Base-by-base conservation (phyloP, 2,888 invertebrate genomes). In the Aporophyla nigra region DNA sequence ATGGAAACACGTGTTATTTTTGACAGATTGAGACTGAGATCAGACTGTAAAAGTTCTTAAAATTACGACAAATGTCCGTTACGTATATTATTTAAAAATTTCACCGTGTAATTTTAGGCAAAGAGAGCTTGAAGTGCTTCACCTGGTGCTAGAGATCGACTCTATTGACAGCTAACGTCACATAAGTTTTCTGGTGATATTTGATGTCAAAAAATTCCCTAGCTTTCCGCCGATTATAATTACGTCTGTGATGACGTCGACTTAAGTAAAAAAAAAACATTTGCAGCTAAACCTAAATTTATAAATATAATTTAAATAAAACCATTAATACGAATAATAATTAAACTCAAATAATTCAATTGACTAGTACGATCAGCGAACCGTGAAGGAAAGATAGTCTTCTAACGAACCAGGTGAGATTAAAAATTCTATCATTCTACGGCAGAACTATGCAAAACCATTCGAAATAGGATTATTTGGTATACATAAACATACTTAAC, bases 351-450 rank as follows among this genome's bases (percentile, higher is more conserved):
- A 46, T 33, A 80, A 62, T 53, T 27, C 62, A 62, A 58, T 21
- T 77, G 77, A 77, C 77, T 77, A 77, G 81, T 56, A 51, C 12
- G 24, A n/a, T 27, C 27, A 62, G 62, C 19, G 7, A 70, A 14
- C n/a, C 33, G n/a, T 51, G 19, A 16, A 46, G 24, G 14, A 7
- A 16, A 19, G 4, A 46, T 56, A 49, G 24, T 63, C 5, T 5
- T 40, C 24, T 21, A 16, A 21, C 4, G 24, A 74, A 74, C 54
- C 53, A 12, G 5, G 7, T 21, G 46, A 62, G 27, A 53, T 53
- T 21, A 46, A 27, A 0, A 51, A 16, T 46, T 43, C 21, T 59
- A 24, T 49, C 40, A 40, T 24, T 43, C 9, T 2, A 49, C n/a
- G 5, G 10, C 24, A 43, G 3, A 24, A 19, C 6, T 40, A 14